Evolutionary conservation across 2,797 vertebrate genomes (phyloP).

Genomic region (Pangasius krempfi): DNA sequence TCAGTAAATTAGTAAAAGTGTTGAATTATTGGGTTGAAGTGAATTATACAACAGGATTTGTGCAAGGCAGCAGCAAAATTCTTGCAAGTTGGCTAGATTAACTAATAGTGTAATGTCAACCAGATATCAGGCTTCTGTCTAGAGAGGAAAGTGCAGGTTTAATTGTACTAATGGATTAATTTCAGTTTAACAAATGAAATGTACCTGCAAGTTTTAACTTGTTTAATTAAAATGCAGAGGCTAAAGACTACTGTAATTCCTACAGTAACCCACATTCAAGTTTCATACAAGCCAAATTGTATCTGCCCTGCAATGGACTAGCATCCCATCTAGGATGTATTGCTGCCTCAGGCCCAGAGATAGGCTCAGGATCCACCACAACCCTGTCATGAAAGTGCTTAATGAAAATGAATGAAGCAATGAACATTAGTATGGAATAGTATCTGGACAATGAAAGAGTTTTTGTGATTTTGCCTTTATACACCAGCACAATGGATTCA

Average conservation of each 20-base stretch:
- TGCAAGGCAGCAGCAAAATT: background rate
- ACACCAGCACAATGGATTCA: no score
- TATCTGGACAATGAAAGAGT: no score
- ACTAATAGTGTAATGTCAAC: background rate
- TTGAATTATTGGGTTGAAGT: background rate
- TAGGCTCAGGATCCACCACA: background rate
- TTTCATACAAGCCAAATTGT: background rate
- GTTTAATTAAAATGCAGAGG: background rate
- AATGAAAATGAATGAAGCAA: background rate
- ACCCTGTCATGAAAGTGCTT: background rate
- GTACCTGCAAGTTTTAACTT: background rate
- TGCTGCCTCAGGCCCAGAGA: background rate
- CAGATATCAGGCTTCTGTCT: background rate
- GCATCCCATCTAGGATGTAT: background rate
- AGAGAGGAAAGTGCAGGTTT: background rate
- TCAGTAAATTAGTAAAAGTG: background rate
- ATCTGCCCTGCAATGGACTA: background rate
- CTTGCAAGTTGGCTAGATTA: background rate
- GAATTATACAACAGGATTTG: background rate
- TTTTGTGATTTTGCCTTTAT: no score
- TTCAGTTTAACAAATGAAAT: background rate
- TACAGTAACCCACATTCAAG: background rate
- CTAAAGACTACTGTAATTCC: background rate
- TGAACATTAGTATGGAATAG: background rate
- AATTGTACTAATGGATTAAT: background rate